A percentile compares a stretch with the other conserved stretches of the same genome.
phyloP scores from a whole-genome alignment of 2,797 vertebrate species.

The Clamator glandarius region DNA sequence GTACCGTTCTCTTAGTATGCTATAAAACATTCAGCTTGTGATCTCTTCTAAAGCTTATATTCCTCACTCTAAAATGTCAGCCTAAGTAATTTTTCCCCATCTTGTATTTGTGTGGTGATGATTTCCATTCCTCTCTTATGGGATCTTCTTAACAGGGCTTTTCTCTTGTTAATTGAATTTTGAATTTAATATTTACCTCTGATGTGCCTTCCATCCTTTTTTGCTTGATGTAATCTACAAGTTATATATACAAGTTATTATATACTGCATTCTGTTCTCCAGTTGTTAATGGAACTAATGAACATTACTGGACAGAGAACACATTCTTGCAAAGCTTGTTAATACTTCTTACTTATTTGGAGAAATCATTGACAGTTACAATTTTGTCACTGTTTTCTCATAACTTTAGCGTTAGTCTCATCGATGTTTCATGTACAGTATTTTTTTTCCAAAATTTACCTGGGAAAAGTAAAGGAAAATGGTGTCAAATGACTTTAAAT shows the following conservation, averaged over 20 bases:
- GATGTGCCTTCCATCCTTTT: neutral
- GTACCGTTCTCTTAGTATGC: neutral
- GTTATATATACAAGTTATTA: neutral
- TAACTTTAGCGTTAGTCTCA: neutral
- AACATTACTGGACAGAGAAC: neutral
- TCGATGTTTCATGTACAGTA: neutral
- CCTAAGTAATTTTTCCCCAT: neutral
- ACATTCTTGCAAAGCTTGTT: neutral
- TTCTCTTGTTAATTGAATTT: conserved; percentile 1
- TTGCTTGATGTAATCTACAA: neutral
- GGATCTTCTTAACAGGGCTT: neutral
- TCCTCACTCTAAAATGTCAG: neutral
- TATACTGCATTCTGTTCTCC: neutral
- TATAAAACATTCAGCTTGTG: neutral
- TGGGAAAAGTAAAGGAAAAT: neutral
- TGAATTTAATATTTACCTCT: conserved; percentile 11
- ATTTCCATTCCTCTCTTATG: neutral
- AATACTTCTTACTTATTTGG: neutral
- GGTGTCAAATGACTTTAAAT: neutral
- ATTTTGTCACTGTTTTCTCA: neutral
- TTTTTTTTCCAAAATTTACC: neutral
- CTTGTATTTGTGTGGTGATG: neutral
- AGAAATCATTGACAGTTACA: neutral
- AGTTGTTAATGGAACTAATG: conserved; percentile 1
- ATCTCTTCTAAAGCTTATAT: neutral